Conservation (phyloP, 2,797 vertebrate genomes). For the Protonibea diacanthus region DNA sequence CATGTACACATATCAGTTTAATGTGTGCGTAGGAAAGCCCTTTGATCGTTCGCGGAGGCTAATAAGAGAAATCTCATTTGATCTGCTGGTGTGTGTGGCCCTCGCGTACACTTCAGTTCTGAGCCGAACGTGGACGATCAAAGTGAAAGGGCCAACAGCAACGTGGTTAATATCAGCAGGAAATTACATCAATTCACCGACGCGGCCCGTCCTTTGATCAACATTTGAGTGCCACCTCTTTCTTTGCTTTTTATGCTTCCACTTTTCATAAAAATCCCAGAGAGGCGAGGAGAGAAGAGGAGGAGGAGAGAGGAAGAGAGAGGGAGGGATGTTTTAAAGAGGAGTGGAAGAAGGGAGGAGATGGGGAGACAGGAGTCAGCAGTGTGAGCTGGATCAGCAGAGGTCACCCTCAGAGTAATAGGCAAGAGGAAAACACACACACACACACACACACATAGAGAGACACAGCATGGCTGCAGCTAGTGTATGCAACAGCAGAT, state of each 20-base stretch:
- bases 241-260: background rate
- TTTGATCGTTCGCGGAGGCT: constrained; percentile 52
- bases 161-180: constrained; percentile 23
- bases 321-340: constrained; percentile 20
- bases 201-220: constrained; percentile 41
- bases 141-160: constrained; percentile 40
- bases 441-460: constrained; percentile 47
- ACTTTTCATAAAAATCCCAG: constrained; percentile 7
- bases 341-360: constrained; percentile 30
- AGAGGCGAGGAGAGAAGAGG: background rate
- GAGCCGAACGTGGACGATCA: constrained; percentile 39
- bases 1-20: constrained; percentile 36
- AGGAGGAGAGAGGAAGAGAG: no score
- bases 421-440: constrained; percentile 23
- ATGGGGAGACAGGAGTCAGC: constrained; percentile 50
- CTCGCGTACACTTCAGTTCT: background rate
- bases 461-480: constrained; percentile 65
- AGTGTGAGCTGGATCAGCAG: constrained; percentile 42
- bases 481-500: constrained; percentile 59
- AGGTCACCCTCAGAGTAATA: constrained; percentile 63
- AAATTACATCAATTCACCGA: constrained; percentile 52
- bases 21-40: constrained; percentile 14
- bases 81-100: constrained; percentile 17
- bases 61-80: constrained; percentile 42
- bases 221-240: background rate